Evolutionary conservation across 2,113 vertebrate species (phyloP), one percentile per base, ranked within the genome.

Genomic region (Gambusia affinis): DNA sequence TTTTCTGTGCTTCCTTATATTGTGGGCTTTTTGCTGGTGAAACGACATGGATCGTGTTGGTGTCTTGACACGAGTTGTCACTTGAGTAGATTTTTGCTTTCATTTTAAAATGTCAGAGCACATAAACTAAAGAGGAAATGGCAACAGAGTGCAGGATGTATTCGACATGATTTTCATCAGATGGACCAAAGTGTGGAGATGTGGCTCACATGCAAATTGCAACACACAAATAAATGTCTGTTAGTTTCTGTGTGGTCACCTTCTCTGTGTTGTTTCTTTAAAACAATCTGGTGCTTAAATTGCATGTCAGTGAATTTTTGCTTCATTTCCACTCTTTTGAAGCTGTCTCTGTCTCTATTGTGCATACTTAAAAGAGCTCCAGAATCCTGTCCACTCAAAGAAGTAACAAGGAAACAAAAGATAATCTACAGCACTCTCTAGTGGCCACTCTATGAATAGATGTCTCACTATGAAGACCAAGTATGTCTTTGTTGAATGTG

Each of bases 361-460:
- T 64, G 39, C 66, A 42, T 64, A 28, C 4, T 68, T 11, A 27
- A 29, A 63, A 27, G 35, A 10, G 3, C 19, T 68, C 29, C 28
- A 64, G 28, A 47, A 31, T 24, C 11, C 1, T 1, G 4, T 61
- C 51, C 57, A 37, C 29, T 24, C 30, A 39, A 6, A 31, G 35
- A 24, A 24, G 29, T 17, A 12, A 11, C 0, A 54, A 57, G 1
- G 14, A 19, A 39, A 51, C 28, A 57, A 44, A 12, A 76, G 29
- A 11, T 77, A 62, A 79, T 73, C 78, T 79, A 51, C 76, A 85
- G 86, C 85, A 37, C 82, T 27, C 86, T 91, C 89, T 91, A 64
- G 60, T 87, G 89, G 86, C 31, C 66, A 60, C 22, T 37, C 1
- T 42, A 19, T 2, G 33, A 78, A 81, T 19, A 47, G n/a, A 66